Percentiles rank a stretch among this genome's conserved stretches.
These are phyloP conservation scores for Oscheius myriophilus DNA, from an alignment of 2,888 invertebrate species.

Conservation along the genomic window DNA sequence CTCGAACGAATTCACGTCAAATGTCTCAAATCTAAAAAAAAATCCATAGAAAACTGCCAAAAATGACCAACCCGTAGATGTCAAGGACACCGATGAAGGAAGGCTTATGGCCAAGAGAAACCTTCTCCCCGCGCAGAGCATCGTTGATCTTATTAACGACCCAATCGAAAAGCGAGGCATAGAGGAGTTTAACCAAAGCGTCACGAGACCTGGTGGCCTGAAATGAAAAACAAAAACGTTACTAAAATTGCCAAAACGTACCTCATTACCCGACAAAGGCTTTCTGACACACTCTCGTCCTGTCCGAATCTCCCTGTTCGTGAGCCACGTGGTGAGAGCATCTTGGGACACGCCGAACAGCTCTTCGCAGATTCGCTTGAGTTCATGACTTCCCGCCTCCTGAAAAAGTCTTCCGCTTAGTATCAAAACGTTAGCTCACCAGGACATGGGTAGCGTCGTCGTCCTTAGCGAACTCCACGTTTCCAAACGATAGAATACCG, in stretches of 20 bases:
- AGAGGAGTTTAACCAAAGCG: slow-evolving; percentile 94
- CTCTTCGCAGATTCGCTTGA: slow-evolving; percentile 73
- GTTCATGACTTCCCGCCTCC: slow-evolving; percentile 19
- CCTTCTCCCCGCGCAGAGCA: slow-evolving; percentile 72
- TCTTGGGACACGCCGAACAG: slow-evolving; percentile 82
- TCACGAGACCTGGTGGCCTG: slow-evolving; percentile 84
- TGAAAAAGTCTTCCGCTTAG: slow-evolving; percentile 16
- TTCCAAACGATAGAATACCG: slow-evolving; percentile 90
- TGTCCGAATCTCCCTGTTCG: slow-evolving; percentile 88
- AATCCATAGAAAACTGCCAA: too few species aligned
- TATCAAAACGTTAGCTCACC: too few species aligned
- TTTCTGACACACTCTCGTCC: slow-evolving; percentile 89
- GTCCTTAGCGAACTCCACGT: slow-evolving; percentile 77
- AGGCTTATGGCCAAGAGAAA: slow-evolving; percentile 31
- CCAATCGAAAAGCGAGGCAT: slow-evolving; percentile 91
- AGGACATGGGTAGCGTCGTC: slow-evolving; percentile 64
- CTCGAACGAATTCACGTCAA: slow-evolving; percentile 95
- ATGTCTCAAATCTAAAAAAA: slow-evolving; percentile 83
- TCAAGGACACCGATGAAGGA: slow-evolving; percentile 93
- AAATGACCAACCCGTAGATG: slow-evolving; percentile 82
- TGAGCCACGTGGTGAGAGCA: slow-evolving; percentile 83
- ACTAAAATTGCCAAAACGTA: background rate
- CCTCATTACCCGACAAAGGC: slow-evolving; percentile 76
- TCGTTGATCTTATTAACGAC: slow-evolving; percentile 89
- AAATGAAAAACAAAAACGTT: background rate